Percentiles rank a stretch among this genome's conserved stretches.
Evolutionary conservation across 1,140 invertebrate species (phyloP).

Genomic region (Solen grandis): DNA sequence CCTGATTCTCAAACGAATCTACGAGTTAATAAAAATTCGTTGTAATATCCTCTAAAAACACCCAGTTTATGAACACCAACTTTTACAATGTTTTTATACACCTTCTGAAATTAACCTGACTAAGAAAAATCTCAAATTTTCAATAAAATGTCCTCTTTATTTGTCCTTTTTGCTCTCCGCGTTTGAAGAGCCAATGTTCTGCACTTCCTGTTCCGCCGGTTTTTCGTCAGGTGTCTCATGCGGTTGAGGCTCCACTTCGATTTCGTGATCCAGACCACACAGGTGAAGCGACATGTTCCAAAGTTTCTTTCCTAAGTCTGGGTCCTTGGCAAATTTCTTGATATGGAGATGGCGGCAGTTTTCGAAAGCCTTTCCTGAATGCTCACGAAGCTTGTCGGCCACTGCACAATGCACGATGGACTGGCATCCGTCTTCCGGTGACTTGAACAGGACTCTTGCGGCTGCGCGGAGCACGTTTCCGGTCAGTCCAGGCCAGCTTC

Average conservation of each 20-base stretch:
- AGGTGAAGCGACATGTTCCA: slow-evolving; percentile 73
- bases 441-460: slow-evolving; percentile 73
- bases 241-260: slow-evolving; percentile 2
- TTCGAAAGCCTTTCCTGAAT: slow-evolving; percentile 73
- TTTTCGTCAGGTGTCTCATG: slow-evolving; percentile 7
- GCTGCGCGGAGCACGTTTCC: slow-evolving; percentile 68
- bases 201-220: not conserved
- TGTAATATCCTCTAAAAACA: no score
- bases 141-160: no score
- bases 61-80: no score
- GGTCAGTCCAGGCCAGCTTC: slow-evolving; percentile 72
- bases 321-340: slow-evolving; percentile 64
- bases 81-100: no score
- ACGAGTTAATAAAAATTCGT: no score
- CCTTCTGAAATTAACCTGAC: no score
- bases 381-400: slow-evolving; percentile 67
- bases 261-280: slow-evolving; percentile 64
- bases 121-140: no score
- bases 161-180: not conserved
- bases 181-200: not conserved
- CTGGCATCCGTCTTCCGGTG: slow-evolving; percentile 75
- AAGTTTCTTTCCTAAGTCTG: slow-evolving; percentile 63
- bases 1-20: no score
- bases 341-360: slow-evolving; percentile 69
- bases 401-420: slow-evolving; percentile 76